These are phyloP conservation scores for Esox masquinongy DNA, from an alignment of 2,797 vertebrate species.

Conservation along the genomic window DNA sequence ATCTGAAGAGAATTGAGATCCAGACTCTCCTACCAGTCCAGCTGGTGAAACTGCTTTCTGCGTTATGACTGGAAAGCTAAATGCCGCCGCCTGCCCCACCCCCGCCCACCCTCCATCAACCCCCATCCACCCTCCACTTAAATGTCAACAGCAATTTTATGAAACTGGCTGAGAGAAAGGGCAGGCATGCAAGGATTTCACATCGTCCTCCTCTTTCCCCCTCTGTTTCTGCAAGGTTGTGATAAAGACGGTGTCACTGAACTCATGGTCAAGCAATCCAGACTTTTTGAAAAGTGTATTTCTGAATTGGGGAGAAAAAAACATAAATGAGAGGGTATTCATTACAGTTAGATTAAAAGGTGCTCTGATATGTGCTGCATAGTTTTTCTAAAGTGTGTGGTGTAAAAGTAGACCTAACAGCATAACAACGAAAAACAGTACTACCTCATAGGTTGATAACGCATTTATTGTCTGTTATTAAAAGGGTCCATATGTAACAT, in stretches of 20 bases:
- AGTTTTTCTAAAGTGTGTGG: not conserved
- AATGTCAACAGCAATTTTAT: conserved; percentile 77
- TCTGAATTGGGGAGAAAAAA: conserved; percentile 3
- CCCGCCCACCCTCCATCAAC: conserved; percentile 24
- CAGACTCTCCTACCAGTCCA: conserved; percentile 15
- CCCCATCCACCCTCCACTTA: conserved; percentile 60
- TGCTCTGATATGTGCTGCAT: not conserved
- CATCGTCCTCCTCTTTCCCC: not conserved
- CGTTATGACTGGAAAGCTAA: not conserved
- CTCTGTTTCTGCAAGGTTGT: conserved; percentile 3
- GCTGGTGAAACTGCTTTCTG: conserved; percentile 35
- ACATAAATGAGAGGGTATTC: not conserved
- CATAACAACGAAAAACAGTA: not conserved
- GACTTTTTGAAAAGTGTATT: not conserved
- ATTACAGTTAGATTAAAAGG: not conserved
- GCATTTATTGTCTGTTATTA: not conserved
- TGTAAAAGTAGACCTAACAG: not conserved
- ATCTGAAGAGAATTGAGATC: conserved; percentile 1
- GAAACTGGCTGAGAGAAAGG: conserved; percentile 55
- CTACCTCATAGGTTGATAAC: not conserved
- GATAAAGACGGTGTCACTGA: conserved; percentile 26
- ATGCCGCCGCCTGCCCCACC: not conserved
- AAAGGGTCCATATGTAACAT: too few relatives aligned
- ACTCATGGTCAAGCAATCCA: not conserved
- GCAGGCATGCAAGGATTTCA: conserved; percentile 29